These are phyloP conservation scores for Heliconius aoede DNA, from an alignment of 2,888 invertebrate genomes.

Conservation along the genomic window DNA sequence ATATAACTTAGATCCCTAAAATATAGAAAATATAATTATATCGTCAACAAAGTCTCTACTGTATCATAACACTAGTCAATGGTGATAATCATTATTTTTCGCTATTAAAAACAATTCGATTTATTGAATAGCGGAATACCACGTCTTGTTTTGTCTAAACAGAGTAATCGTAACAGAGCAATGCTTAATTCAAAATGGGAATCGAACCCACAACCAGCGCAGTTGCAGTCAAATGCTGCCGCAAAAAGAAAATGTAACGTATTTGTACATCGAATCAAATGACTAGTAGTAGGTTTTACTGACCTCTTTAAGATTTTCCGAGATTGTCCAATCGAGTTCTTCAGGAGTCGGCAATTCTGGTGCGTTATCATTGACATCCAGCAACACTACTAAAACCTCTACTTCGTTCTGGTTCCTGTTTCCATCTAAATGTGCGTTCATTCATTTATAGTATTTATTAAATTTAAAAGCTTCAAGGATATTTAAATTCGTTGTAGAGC, in stretches of 20 bases:
- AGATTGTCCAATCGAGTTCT: slow-evolving; percentile 61
- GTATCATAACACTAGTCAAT: neutral
- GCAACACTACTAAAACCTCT: slow-evolving; percentile 74
- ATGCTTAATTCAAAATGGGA: neutral
- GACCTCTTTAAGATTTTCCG: slow-evolving; percentile 64
- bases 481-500: too few species aligned
- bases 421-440: slow-evolving; percentile 60
- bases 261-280: neutral
- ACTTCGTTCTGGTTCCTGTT: slow-evolving; percentile 66
- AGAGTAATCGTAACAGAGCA: too few species aligned
- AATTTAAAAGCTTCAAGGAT: neutral
- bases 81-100: too few species aligned
- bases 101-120: too few species aligned
- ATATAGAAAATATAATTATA: neutral
- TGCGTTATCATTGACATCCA: slow-evolving; percentile 85
- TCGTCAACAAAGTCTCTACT: neutral
- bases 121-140: too few species aligned
- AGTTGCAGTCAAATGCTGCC: too few species aligned
- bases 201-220: neutral
- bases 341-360: slow-evolving; percentile 75
- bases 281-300: slow-evolving; percentile 9
- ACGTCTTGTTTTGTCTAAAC: too few species aligned
- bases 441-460: slow-evolving; percentile 19
- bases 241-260: neutral
- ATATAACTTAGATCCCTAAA: slow-evolving; percentile 59